Evolutionary conservation across 2,797 vertebrate genomes (phyloP).

Genomic region (Hippopotamyrus pictus): DNA sequence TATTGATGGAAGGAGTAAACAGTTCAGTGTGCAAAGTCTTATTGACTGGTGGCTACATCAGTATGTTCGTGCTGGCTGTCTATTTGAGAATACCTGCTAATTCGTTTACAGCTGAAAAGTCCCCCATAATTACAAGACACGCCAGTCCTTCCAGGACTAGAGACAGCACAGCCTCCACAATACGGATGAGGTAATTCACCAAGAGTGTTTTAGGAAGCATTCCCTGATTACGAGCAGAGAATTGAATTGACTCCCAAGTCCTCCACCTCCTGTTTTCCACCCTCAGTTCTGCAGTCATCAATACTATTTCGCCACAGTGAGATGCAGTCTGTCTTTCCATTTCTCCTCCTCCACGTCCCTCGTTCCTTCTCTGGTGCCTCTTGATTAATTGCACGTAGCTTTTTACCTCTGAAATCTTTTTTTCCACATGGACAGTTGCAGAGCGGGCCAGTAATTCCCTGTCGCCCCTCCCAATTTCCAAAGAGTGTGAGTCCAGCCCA

Average conservation of each 20-base stretch:
- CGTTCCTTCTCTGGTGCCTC: not conserved
- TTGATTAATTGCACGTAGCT: not conserved
- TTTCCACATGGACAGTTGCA: not conserved
- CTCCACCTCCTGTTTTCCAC: not conserved
- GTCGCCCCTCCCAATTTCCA: not conserved
- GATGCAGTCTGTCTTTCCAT: not conserved
- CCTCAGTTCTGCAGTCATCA: not conserved
- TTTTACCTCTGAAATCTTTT: not conserved
- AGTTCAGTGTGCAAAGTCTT: not conserved
- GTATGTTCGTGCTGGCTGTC: not conserved
- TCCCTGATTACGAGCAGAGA: constrained; percentile 12
- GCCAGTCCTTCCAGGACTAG: constrained; percentile 4
- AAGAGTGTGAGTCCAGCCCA: not conserved
- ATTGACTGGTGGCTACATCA: not conserved
- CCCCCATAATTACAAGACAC: not conserved
- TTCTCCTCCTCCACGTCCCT: not conserved
- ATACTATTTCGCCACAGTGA: not conserved
- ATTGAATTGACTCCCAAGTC: constrained; percentile 25
- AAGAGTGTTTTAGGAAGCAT: constrained; percentile 11
- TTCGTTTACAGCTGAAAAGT: constrained; percentile 13
- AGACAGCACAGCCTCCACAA: not conserved
- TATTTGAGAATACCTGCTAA: constrained; percentile 17
- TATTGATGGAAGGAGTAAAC: not conserved
- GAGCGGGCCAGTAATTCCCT: not conserved
- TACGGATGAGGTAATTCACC: constrained; percentile 26